Evolutionary conservation across 2,888 invertebrate genomes (phyloP).

Genomic region (Thyatira batis): DNA sequence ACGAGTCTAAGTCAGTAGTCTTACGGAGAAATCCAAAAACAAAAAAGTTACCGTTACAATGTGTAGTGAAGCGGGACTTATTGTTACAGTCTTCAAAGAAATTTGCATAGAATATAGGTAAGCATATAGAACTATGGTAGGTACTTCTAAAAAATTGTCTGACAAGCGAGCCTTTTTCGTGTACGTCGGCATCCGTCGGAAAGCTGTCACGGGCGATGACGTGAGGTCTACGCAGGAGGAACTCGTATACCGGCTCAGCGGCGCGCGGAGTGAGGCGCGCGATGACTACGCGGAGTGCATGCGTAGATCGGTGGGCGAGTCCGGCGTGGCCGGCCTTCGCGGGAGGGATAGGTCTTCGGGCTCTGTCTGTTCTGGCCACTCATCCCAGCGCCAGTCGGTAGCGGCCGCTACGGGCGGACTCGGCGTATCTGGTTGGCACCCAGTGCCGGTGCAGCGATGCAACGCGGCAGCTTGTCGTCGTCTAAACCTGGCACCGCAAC

Average conservation of each 20-base stretch:
- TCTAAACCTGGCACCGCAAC: constrained; percentile 90
- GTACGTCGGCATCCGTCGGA: constrained; percentile 27
- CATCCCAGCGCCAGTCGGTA: constrained; percentile 76
- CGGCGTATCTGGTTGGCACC: constrained; percentile 65
- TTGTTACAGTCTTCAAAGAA: constrained; percentile 19
- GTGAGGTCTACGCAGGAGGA: constrained; percentile 84
- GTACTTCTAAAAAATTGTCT: neutral
- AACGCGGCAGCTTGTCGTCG: constrained; percentile 93
- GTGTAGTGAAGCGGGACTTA: constrained; percentile 37
- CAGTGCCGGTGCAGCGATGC: constrained; percentile 87
- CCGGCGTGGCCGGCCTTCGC: constrained; percentile 74
- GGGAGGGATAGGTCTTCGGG: constrained; percentile 94
- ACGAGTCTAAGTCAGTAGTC: constrained; percentile 58
- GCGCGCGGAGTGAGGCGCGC: constrained; percentile 53
- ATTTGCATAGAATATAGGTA: constrained; percentile 26
- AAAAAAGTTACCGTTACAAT: constrained; percentile 42
- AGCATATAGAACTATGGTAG: neutral
- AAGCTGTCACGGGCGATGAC: constrained; percentile 42
- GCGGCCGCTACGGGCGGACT: constrained; percentile 73
- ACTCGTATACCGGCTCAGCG: constrained; percentile 88
- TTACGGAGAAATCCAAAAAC: constrained; percentile 56
- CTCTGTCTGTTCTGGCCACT: constrained; percentile 92
- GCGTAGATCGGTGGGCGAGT: constrained; percentile 78
- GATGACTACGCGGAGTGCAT: constrained; percentile 74
- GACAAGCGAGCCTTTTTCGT: constrained; percentile 23